Base-by-base conservation (phyloP, 2,888 invertebrate species). In the Eilema depressum region DNA sequence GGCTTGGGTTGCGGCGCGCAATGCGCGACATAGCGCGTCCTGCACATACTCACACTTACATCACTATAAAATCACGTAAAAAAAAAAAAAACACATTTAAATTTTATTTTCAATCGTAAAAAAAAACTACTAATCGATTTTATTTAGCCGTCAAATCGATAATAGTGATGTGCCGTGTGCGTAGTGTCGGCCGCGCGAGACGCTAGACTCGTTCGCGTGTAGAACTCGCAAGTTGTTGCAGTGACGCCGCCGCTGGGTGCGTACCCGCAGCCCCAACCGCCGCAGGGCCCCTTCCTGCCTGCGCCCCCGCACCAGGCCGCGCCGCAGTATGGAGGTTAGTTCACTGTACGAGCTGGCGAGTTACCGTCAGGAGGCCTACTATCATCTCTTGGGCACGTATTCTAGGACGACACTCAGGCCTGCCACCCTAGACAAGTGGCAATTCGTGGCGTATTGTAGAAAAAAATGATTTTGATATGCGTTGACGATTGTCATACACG, bases 281-380 rank as follows among this genome's bases (percentile, higher is more conserved):
- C 96, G 68, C 96, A 96, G 85, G 95, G 94, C 3, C 96, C 96
- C 14, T 96, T 96, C 93, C 95, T 96, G 78, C 96, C 96, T 66
- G 96, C 96, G 68, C 96, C 96, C 47, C 96, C 96, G 62, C 97
- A 96, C 69, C 96, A 96, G 87, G 96, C 95, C 68, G 92, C 93
- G n/a, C 95, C 93, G 5, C 95, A 95, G 76, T 95, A 95, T 88
- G 95, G 95, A 89, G 94, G 95, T 94, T 81, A 82, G 76, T 71
- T 25, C n/a, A 66, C 59, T 37, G 2, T 26, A 41, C 11, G 0
- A 28, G 14, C 7, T 14, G 14, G 20, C 7, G n/a, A 2, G 3
- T 33, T 8, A 26, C 23, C 4, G 26, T 59, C 37, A 37, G 65
- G 23, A 5, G 20, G 33, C 28, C 25, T 28, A 37, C 25, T 20